Evolutionary conservation across 2,797 vertebrate genomes (phyloP).

Genomic region (Holocentrus rufus): DNA sequence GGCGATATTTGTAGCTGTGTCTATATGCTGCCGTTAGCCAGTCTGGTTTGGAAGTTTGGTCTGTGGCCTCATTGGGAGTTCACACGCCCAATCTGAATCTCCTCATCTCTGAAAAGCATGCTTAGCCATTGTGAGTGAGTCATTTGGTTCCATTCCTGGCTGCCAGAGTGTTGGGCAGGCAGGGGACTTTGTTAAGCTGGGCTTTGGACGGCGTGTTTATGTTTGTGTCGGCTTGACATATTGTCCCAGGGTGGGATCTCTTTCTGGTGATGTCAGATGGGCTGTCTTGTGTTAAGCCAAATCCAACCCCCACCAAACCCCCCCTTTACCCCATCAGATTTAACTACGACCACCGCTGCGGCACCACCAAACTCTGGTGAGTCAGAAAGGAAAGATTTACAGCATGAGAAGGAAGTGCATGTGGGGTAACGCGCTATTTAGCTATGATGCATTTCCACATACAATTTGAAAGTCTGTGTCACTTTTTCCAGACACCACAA

Average conservation of each 20-base stretch:
- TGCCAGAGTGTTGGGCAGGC: not conserved
- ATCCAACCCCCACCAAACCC: not conserved
- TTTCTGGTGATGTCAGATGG: constrained; percentile 51
- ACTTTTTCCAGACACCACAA: constrained; percentile 10
- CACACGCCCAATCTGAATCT: not conserved
- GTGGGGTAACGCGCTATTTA: not conserved
- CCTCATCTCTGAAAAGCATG: constrained; percentile 2
- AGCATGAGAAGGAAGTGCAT: not conserved
- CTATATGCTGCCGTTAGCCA: not conserved
- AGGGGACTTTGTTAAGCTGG: constrained; percentile 36
- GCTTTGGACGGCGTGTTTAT: constrained; percentile 47
- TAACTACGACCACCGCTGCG: not conserved
- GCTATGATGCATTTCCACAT: not conserved
- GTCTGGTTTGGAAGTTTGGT: not conserved
- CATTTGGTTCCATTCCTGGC: constrained; percentile 16
- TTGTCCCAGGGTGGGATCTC: constrained; percentile 55
- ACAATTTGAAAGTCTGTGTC: not conserved
- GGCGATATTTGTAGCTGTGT: not conserved
- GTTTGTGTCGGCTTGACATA: constrained; percentile 57
- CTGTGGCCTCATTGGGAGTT: not conserved
- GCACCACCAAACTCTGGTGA: not conserved
- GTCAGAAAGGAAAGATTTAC: constrained; percentile 20
- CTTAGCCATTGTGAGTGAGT: constrained; percentile 32
- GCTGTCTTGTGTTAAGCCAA: constrained; percentile 18
- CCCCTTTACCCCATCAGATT: too few species aligned